Percentiles rank a stretch among this genome's conserved stretches.
Conservation (phyloP, 2,888 invertebrate genomes). For the Xanthorhoe designata region DNA sequence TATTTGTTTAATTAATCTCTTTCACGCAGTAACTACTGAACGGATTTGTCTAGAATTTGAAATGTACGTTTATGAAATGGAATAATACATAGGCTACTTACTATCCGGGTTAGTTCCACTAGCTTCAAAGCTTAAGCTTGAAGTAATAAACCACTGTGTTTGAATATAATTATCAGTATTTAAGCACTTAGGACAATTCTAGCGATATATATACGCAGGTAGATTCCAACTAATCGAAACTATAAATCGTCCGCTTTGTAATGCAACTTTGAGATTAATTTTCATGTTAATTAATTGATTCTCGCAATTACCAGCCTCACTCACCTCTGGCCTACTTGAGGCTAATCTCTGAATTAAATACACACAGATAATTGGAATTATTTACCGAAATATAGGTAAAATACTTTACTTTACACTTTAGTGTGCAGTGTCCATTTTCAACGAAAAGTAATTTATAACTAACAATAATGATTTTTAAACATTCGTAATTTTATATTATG, state of each 20-base stretch:
- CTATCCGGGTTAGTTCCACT: no score
- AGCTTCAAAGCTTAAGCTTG: no score
- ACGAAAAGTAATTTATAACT: no score
- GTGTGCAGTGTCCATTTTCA: not conserved
- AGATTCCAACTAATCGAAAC: constrained; percentile 24
- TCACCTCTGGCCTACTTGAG: constrained; percentile 62
- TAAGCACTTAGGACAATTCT: not conserved
- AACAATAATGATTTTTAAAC: no score
- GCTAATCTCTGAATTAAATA: constrained; percentile 43
- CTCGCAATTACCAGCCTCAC: constrained; percentile 64
- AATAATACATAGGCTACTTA: no score
- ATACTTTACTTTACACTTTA: not conserved
- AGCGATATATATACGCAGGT: constrained; percentile 13
- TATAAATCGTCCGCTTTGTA: constrained; percentile 32
- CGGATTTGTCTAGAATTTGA: no score
- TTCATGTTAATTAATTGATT: constrained; percentile 70
- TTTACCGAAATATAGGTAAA: constrained; percentile 22
- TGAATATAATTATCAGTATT: not conserved
- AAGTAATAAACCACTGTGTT: no score
- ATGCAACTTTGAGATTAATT: constrained; percentile 53
- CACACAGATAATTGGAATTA: constrained; percentile 35
- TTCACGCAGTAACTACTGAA: no score
- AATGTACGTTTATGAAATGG: no score
- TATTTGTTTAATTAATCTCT: no score
- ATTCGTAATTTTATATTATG: no score